Base-by-base conservation (phyloP, 2,888 invertebrate species). In the Autographa gamma region DNA sequence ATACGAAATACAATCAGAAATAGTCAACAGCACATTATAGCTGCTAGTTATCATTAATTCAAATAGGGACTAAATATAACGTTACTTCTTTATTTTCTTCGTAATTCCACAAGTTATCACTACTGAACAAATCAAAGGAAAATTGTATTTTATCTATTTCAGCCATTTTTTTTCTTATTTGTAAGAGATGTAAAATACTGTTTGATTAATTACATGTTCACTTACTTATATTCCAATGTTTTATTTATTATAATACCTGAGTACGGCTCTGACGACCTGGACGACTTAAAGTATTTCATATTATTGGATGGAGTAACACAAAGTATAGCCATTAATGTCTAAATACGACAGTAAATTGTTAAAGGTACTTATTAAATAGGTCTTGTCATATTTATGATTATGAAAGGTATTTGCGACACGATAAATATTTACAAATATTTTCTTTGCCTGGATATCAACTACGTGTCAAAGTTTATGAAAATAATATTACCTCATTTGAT, bases 381-480 rank as follows among this genome's bases (percentile, higher is more conserved):
- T 2, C 31, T 56, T 18, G 14, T 5, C 34, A 9, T 14, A 54
- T 56, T 52, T 18, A 18, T 32, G 16, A 66, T 82, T 60, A 13
- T 63, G 65, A 73, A 80, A 63, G 16, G 0, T 41, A 18, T 64
- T 2, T 43, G 25, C 41, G 61, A 72, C 72, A 66, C 31, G n/a
- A n/a, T 68, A 62, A 38, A 54, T 52, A 43, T 66, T 70, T 68
- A 69, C 59, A 19, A 63, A 59, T 66, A 58, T 2, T 61, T 67
- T 56, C 16, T 63, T 7, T 62, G 59, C n/a, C 56, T 68, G 25
- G 38, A 38, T 80, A 80, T 80, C 75, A 69, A 62, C 64, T 81
- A 93, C 93, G 93, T 93, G 93, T 87, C 85, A 76, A 74, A 70
- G 61, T 76, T 74, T 76, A 73, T 64, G 73, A 84, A 85, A 62